Conservation (phyloP, 2,113 vertebrate genomes). For the Actenoides hombroni region DNA sequence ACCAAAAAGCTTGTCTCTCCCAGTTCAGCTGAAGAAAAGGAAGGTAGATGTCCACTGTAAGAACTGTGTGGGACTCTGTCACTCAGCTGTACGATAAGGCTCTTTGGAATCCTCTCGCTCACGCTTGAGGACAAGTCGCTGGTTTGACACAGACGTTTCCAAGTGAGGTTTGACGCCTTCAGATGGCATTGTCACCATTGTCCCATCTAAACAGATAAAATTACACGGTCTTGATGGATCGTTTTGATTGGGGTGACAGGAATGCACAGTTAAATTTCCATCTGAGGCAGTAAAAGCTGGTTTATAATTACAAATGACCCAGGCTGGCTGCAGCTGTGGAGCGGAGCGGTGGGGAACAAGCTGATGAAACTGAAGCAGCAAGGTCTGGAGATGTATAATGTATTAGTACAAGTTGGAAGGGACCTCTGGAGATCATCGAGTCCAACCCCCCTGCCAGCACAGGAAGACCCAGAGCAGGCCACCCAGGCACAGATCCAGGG, state of each 20-base stretch:
- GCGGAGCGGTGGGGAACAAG: not conserved
- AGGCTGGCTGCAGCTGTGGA: constrained; percentile 8
- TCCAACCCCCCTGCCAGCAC: no score
- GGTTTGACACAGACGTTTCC: not conserved
- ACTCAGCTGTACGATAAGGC: not conserved
- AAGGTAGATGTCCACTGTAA: not conserved
- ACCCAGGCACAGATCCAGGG: no score
- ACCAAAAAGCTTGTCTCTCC: not conserved
- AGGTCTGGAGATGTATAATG: not conserved
- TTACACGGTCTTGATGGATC: not conserved
- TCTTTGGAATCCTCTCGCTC: not conserved
- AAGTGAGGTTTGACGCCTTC: not conserved
- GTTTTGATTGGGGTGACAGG: constrained; percentile 1
- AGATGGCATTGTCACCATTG: not conserved
- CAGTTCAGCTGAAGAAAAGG: not conserved
- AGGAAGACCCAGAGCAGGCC: no score
- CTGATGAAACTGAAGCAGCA: not conserved
- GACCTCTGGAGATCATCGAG: no score
- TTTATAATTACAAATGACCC: not conserved
- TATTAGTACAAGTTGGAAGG: no score
- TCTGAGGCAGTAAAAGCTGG: not conserved
- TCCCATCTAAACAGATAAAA: not conserved
- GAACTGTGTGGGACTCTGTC: no score
- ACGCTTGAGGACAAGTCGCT: not conserved
- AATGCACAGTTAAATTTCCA: not conserved